Evolutionary conservation across 2,797 vertebrate species (phyloP).

Genomic region (Dromococcyx pavoninus): DNA sequence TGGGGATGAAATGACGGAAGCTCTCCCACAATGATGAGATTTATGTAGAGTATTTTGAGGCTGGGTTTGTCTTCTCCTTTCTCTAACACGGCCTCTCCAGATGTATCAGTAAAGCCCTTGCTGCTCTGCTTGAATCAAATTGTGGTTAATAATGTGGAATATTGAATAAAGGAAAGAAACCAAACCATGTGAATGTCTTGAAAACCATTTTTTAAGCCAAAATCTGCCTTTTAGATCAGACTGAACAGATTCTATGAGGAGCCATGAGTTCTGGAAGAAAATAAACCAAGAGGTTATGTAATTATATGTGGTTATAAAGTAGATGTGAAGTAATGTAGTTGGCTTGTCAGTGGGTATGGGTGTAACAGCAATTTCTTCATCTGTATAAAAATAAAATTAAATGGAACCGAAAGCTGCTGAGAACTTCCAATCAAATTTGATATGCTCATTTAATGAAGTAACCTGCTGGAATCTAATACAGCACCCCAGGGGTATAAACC

Average conservation of each 20-base stretch:
- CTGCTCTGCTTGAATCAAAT: constrained; percentile 42
- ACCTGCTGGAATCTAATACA: constrained; percentile 66
- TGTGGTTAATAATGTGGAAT: constrained; percentile 64
- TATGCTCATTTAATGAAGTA: constrained; percentile 68
- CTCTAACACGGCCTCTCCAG: background rate
- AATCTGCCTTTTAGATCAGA: constrained; percentile 61
- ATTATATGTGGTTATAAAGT: constrained; percentile 71
- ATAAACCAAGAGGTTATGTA: constrained; percentile 73
- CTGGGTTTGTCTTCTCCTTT: constrained; percentile 13
- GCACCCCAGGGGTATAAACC: constrained; percentile 22
- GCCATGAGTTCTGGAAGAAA: constrained; percentile 70
- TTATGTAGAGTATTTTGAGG: constrained; percentile 17
- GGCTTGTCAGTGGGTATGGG: constrained; percentile 74
- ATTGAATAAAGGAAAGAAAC: constrained; percentile 29
- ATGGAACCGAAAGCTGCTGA: constrained; percentile 71
- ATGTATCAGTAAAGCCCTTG: constrained; percentile 11
- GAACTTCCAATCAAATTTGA: constrained; percentile 70
- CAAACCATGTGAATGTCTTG: constrained; percentile 51
- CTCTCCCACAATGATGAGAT: constrained; percentile 2
- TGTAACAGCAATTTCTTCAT: constrained; percentile 76
- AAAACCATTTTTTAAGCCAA: constrained; percentile 32
- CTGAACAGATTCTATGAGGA: constrained; percentile 60
- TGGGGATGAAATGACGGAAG: constrained; percentile 58
- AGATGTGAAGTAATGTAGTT: constrained; percentile 77
- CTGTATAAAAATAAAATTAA: constrained; percentile 74